Evolutionary conservation across 2,888 invertebrate species (phyloP), one percentile per base, ranked within the genome.

Genomic region (Bruchidius siliquastri): DNA sequence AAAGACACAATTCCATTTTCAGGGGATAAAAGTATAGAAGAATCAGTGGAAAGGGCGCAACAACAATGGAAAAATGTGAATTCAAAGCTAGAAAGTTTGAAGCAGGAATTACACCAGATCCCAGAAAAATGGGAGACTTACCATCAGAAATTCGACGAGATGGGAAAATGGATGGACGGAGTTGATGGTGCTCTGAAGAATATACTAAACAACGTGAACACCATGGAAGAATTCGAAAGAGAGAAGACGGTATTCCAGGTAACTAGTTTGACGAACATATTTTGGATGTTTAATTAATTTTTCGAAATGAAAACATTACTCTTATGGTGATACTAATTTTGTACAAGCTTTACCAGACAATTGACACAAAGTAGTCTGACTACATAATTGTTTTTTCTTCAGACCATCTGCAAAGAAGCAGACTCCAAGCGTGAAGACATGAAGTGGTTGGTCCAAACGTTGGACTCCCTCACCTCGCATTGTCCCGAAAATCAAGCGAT

Each of bases 41-140:
- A 93, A 8, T 88, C 91, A 18, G 89, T 92, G 21, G 89, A 90
- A 70, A 91, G 90, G 76, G 93, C 95, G 69, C 90, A 92, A 82
- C 89, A 91, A 70, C 90, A 93, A 76, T 97, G 96, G 95, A 90
- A 92, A 75, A 88, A 89, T 67, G 89, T 95, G 0, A 90, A 91
- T 0, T 89, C 90, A 22, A 91, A 92, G 82, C 90, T 96, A 67
- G 93, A 94, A 79, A 89, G 90, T 75, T 90, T 97, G 80, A 90
- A 90, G 72, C 88, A 91, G 78, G 92, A 93, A 75, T 85, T 95
- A 72, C 94, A 95, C 79, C 93, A 96, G 84, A 94, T 97, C 73
- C 97, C 97, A 0, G 94, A 95, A 68, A 94, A 96, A 82, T 97
- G 97, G 97, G 92, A 94, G 74, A 90, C 92, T 0, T 98, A 98